A percentile compares a stretch with the other conserved stretches of the same genome.
Evolutionary conservation across 2,888 invertebrate genomes (phyloP).

Genomic region (Andrena bicolor): DNA sequence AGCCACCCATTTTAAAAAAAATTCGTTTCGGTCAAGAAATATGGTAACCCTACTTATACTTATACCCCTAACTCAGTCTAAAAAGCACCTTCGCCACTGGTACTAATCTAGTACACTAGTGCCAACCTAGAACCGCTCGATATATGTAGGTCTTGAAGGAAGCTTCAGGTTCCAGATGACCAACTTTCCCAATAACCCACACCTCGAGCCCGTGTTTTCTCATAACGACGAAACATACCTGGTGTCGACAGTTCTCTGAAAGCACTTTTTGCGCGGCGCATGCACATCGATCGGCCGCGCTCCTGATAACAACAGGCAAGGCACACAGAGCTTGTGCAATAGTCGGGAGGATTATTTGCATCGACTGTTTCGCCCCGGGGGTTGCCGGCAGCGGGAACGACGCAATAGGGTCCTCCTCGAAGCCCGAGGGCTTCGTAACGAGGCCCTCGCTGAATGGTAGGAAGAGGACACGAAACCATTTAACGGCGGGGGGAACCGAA

Average conservation of each 20-base stretch:
- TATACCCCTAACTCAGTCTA: too few relatives aligned
- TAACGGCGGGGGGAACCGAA: slow-evolving; percentile 25
- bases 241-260: neutral
- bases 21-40: too few relatives aligned
- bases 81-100: too few relatives aligned
- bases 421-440: slow-evolving; percentile 14
- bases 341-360: slow-evolving; percentile 39
- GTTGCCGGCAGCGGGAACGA: slow-evolving; percentile 26
- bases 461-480: slow-evolving; percentile 39
- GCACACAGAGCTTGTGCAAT: neutral
- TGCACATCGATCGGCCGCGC: slow-evolving; percentile 16
- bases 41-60: too few relatives aligned
- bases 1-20: too few relatives aligned
- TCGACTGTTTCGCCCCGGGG: slow-evolving; percentile 16
- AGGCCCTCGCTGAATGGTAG: slow-evolving; percentile 2
- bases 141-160: neutral
- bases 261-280: neutral
- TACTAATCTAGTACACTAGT: too few relatives aligned
- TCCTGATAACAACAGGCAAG: neutral
- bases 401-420: slow-evolving; percentile 33
- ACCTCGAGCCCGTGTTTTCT: neutral
- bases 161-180: neutral
- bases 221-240: neutral
- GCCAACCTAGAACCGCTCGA: too few relatives aligned
- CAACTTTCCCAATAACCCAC: neutral